These are phyloP conservation scores for Progne subis DNA, from an alignment of 2,113 vertebrate species.

Conservation along the genomic window DNA sequence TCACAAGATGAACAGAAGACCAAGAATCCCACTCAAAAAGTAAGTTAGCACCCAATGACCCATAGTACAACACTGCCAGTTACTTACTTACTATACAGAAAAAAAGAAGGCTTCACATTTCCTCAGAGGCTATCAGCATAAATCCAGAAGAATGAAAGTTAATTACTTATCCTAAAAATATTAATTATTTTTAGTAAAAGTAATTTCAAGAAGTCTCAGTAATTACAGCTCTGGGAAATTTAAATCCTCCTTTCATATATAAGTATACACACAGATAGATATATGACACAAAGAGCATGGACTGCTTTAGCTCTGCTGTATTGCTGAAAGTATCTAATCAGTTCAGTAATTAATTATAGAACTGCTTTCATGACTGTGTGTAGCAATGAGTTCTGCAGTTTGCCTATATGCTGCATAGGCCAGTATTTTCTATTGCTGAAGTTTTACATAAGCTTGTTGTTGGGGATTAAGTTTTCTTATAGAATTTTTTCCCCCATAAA, in stretches of 20 bases:
- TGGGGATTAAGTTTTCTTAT: too few relatives aligned
- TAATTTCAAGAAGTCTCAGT: not conserved
- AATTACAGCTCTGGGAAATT: not conserved
- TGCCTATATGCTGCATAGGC: not conserved
- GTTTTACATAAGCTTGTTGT: not conserved
- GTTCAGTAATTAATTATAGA: not conserved
- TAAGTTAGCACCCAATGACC: not conserved
- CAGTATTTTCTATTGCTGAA: not conserved
- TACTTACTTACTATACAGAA: not conserved
- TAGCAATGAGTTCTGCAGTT: not conserved
- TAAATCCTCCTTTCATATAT: not conserved
- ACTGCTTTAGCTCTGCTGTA: not conserved
- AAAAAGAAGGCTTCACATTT: not conserved
- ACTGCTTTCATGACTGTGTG: not conserved
- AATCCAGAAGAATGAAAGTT: slow-evolving; percentile 7
- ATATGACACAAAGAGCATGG: not conserved
- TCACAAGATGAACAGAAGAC: not conserved
- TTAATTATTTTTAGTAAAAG: slow-evolving; percentile 33
- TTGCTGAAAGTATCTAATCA: not conserved
- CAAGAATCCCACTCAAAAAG: not conserved
- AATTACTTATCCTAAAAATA: slow-evolving; percentile 26
- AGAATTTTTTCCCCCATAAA: too few relatives aligned
- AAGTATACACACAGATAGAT: not conserved
- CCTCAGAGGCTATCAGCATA: not conserved
- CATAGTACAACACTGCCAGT: not conserved